Evolutionary conservation across 2,888 invertebrate genomes (phyloP), one percentile per base, ranked within the genome.

Genomic region (Dynastes maya): DNA sequence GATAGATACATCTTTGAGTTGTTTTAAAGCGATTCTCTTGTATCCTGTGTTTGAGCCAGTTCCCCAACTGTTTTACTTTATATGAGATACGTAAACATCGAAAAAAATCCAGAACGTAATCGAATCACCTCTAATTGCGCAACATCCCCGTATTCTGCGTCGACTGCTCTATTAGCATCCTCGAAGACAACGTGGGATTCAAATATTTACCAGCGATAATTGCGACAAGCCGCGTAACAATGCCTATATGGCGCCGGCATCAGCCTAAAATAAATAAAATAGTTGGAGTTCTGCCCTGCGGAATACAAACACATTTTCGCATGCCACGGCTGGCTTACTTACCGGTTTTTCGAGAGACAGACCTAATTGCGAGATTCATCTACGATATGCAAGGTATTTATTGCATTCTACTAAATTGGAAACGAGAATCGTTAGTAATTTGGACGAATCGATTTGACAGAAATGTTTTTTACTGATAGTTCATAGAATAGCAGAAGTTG

Each of bases 191-290:
- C 22, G 55, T 22, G 55, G 27, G 67, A 70, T 70, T 70, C 55
- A 70, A 70, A 70, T 70, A 70, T 70, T 70, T 55, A 53, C 29
- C 70, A 8, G 51, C 68, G 68, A 70, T 64, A 64, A 64, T 70
- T 70, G 51, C 68, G 68, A 70, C 55, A 70, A 53, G 32, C 70
- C 6, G 51, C 53, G 70, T 70, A 70, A 70, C 70, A 70, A 70
- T 70, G 68, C 27, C 68, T 51, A 51, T 51, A 29, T 32, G 70
- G 70, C 27, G 70, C 53, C 70, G 32, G 53, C 70, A 70, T 53
- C 53, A 32, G 65, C 53, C 65, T 51, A 76, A 76, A 76, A 76
- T 76, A 76, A 76, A 76, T 76, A 76, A 76, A 76, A 76, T 76
- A 64, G 51, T 76, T 76, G 76, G 76, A 76, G 63, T 76, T 49